phyloP scores from a whole-genome alignment of 2,888 invertebrate genomes.

The Agonopterix arenella region DNA sequence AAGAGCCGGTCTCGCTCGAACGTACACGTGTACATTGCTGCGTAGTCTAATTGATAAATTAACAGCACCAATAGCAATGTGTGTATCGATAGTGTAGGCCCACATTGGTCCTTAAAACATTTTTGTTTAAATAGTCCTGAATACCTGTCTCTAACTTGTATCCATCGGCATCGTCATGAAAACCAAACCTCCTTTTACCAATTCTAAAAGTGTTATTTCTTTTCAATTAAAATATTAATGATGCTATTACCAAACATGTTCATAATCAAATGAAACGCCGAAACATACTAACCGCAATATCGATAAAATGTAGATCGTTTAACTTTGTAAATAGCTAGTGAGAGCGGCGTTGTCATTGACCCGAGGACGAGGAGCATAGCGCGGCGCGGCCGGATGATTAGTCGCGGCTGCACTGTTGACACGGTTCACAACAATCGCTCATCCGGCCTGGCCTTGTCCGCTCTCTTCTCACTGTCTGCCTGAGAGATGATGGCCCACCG shows the following conservation, averaged over 20 bases:
- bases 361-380: slow-evolving; percentile 11
- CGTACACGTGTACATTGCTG: slow-evolving; percentile 6
- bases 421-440: slow-evolving; percentile 61
- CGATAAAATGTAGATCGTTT: too few species aligned
- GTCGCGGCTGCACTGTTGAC: slow-evolving; percentile 55
- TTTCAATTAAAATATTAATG: too few species aligned
- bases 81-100: too few species aligned
- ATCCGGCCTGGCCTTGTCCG: slow-evolving; percentile 59
- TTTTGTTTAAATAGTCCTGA: too few species aligned
- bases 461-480: slow-evolving; percentile 15
- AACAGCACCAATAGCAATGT: too few species aligned
- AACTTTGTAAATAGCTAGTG: neutral
- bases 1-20: slow-evolving; percentile 21
- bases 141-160: too few species aligned
- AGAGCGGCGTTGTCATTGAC: slow-evolving; percentile 24
- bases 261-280: slow-evolving; percentile 1
- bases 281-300: neutral
- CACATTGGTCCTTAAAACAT: too few species aligned
- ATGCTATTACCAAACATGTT: too few species aligned
- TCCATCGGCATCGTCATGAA: too few species aligned
- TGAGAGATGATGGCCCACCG: neutral
- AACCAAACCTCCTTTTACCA: too few species aligned
- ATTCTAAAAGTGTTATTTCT: too few species aligned
- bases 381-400: slow-evolving; percentile 41
- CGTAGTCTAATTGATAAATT: neutral